Evolutionary conservation across 1,140 invertebrate species (phyloP).

Genomic region (Tetranychus urticae): DNA sequence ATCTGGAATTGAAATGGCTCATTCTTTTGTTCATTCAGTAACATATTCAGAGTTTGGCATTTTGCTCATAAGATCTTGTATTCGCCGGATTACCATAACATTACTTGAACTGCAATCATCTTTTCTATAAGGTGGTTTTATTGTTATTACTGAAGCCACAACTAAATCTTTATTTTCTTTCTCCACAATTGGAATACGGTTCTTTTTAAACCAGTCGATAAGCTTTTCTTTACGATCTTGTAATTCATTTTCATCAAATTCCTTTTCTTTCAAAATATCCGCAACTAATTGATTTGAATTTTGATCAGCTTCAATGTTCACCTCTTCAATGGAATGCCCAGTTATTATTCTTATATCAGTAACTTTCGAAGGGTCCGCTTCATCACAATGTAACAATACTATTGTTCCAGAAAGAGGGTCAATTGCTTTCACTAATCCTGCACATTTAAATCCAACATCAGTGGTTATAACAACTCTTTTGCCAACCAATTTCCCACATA

Average conservation of each 20-base stretch:
- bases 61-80: slow-evolving; percentile 1
- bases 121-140: slow-evolving; percentile 2
- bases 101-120: slow-evolving; percentile 3
- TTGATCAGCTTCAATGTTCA: not conserved
- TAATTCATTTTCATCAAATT: not conserved
- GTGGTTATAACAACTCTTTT: not conserved
- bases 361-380: not conserved
- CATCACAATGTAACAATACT: not conserved
- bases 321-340: not conserved
- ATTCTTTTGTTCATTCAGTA: too few species aligned
- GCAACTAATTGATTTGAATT: not conserved
- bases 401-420: not conserved
- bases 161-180: not conserved
- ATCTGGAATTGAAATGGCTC: too few species aligned
- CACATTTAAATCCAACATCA: not conserved
- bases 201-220: not conserved
- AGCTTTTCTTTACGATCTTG: not conserved
- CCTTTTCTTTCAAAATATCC: not conserved
- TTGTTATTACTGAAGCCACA: not conserved
- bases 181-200: slow-evolving; percentile 2
- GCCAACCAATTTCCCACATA: not conserved
- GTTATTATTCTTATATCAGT: not conserved
- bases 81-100: not conserved
- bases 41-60: not conserved
- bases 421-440: not conserved